A percentile compares a stretch with the other conserved stretches of the same genome.
phyloP scores from a whole-genome alignment of 2,113 vertebrate genomes.

The Diadophis punctatus region DNA sequence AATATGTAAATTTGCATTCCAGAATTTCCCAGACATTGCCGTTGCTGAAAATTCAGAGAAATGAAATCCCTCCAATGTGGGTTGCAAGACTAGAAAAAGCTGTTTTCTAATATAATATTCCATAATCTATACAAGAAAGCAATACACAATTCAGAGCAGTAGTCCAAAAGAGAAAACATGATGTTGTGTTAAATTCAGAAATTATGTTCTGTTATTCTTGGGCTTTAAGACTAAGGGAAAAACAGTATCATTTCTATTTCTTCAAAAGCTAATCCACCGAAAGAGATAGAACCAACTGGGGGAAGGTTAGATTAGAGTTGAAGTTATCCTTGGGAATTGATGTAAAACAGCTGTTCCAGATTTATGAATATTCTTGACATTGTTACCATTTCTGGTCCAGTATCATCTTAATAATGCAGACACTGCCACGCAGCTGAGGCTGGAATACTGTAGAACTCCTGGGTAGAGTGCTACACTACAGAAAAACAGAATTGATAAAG shows the following conservation, averaged over 20 bases:
- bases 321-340: neutral
- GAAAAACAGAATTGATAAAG: conserved; percentile 15
- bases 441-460: neutral
- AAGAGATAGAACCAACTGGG: neutral
- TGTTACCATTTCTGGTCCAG: neutral
- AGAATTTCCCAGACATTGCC: neutral
- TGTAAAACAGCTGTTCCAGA: neutral
- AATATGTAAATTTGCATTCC: neutral
- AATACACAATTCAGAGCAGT: neutral
- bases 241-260: neutral
- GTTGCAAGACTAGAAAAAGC: neutral
- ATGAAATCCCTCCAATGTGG: neutral
- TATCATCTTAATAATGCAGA: neutral
- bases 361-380: neutral
- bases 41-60: neutral
- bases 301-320: neutral
- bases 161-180: neutral
- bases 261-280: neutral
- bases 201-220: neutral
- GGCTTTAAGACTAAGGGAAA: neutral
- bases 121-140: neutral
- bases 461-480: conserved; percentile 6
- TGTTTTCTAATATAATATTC: neutral
- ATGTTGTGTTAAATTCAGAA: neutral
- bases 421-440: neutral